These are phyloP conservation scores for Paralinhomoeus sp. DNA, from an alignment of 2,888 invertebrate genomes.

Conservation along the genomic window DNA sequence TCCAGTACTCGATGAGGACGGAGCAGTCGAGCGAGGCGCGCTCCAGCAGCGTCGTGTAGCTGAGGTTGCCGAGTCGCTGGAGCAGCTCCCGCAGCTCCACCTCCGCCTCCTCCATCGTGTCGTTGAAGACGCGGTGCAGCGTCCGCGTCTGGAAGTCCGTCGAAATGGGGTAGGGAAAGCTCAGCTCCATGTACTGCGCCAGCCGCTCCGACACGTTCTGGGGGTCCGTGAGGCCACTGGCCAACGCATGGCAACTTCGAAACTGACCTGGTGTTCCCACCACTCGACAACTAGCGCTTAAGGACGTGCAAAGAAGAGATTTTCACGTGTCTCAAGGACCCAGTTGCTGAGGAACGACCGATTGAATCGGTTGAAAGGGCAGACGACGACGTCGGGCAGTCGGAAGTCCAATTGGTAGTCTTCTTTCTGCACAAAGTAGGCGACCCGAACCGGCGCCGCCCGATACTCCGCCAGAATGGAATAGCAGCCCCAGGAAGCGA, in stretches of 20 bases:
- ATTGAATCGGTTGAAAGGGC: constrained; percentile 22
- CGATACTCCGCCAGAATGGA: constrained; percentile 10
- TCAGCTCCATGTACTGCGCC: constrained; percentile 17
- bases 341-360: constrained; percentile 8
- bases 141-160: not conserved
- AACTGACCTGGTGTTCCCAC: too few relatives aligned
- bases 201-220: constrained; percentile 15
- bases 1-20: not conserved
- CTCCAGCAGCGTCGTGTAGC: constrained; percentile 12
- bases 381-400: constrained; percentile 21
- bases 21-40: constrained; percentile 1
- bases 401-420: constrained; percentile 5
- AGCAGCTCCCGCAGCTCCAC: constrained; percentile 9
- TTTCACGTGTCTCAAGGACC: too few relatives aligned
- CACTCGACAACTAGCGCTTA: too few relatives aligned
- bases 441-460: constrained; percentile 11
- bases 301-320: too few relatives aligned
- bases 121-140: not conserved
- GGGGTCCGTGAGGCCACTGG: too few relatives aligned
- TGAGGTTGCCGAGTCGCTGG: constrained; percentile 9
- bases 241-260: too few relatives aligned
- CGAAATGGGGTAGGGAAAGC: constrained; percentile 11
- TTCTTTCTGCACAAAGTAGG: constrained; percentile 15
- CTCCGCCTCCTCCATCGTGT: constrained; percentile 9
- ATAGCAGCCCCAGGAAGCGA: constrained; percentile 2